Evolutionary conservation across 2,113 vertebrate species (phyloP).

Genomic region (Oxyruncus cristatus): DNA sequence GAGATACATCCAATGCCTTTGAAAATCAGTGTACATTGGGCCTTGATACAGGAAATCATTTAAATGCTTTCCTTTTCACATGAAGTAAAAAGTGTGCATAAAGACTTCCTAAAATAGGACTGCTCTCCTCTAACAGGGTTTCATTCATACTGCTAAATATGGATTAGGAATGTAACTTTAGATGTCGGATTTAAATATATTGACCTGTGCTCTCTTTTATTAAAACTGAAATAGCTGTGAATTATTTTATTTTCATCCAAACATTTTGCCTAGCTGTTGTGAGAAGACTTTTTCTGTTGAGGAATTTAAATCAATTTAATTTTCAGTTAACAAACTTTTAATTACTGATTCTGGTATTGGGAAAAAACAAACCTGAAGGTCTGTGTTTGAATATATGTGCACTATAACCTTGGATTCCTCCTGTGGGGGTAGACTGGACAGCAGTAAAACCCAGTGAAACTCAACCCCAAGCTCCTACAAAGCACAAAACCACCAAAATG

Average conservation of each 20-base stretch:
- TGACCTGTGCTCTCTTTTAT: background rate
- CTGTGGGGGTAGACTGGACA: background rate
- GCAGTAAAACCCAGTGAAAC: background rate
- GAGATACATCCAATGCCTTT: background rate
- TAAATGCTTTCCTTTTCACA: constrained; percentile 32
- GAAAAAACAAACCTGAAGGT: background rate
- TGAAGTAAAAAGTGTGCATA: constrained; percentile 32
- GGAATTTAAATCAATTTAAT: background rate
- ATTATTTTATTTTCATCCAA: background rate
- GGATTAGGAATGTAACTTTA: constrained; percentile 44
- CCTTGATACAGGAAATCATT: constrained; percentile 44
- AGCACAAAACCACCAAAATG: background rate
- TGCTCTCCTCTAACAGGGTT: constrained; percentile 8
- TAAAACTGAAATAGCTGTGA: background rate
- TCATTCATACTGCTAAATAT: constrained; percentile 60
- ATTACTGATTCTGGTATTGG: background rate
- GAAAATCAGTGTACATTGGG: background rate
- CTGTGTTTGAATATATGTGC: background rate
- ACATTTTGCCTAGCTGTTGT: background rate
- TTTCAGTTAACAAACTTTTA: background rate
- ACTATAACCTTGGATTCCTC: background rate
- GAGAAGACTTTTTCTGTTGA: background rate
- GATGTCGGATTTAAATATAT: background rate
- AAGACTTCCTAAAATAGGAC: constrained; percentile 46
- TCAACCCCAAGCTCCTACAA: background rate